Evolutionary conservation across 2,888 invertebrate genomes (phyloP), one percentile per base, ranked within the genome.

Genomic region (Phengaris arion): DNA sequence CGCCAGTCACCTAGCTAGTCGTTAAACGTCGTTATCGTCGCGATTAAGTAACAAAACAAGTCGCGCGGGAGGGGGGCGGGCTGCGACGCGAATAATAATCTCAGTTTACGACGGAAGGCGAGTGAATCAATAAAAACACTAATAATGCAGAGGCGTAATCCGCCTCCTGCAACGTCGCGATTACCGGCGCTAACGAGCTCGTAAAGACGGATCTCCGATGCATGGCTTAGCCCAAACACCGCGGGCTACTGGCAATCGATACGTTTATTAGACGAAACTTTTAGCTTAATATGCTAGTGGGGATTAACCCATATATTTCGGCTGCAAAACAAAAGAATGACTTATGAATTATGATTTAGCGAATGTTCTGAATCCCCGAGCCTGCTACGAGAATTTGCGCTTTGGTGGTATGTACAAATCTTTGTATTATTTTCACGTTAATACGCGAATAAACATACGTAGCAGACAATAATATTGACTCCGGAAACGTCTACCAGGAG

Each of bases 51-150:
- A 92, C 92, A 90, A 91, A 92, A 92, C 92, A 93, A 91, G 88
- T 90, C 85, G 86, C 87, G 85, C 86, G 83, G 85, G 87, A 85
- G 84, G 83, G 83, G 80, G 82, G 82, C 83, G 80, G 82, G 86
- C 83, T 80, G 85, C 86, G 88, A 88, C 89, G 90, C 91, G 93
- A 92, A 93, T 93, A 92, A 93, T 93, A 93, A 93, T 93, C 93
- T 93, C 92, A 91, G 89, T 93, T 93, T 93, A 93, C 93, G 93
- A 93, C 90, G 86, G 89, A 87, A 90, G 88, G 93, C 93, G 93
- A 93, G 92, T 91, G 92, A 93, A 93, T 93, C 93, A 93, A 93
- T 93, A 93, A 93, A 93, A 93, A 93, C 93, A 93, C 93, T 93
- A 93, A 93, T 93, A 93, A 93, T 93, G 93, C 93, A 92, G 91